These are phyloP conservation scores for Drosophila mayri DNA, from an alignment of 1,140 invertebrate genomes.

Conservation along the genomic window DNA sequence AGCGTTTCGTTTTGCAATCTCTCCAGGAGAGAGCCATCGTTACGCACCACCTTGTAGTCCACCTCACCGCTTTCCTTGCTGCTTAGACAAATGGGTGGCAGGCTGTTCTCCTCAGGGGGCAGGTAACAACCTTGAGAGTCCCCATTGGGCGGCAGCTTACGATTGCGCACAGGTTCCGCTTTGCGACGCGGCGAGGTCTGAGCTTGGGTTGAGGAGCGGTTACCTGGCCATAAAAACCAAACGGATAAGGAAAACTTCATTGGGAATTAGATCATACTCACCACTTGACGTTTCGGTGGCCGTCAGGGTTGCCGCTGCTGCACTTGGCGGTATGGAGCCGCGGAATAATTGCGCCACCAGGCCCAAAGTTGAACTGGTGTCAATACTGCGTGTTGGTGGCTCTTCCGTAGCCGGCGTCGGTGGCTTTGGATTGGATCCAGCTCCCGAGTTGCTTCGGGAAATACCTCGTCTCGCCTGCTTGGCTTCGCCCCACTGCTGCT, in stretches of 20 bases:
- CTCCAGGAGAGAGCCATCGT: conserved; percentile 86
- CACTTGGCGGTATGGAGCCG: conserved; percentile 76
- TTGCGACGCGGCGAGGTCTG: conserved; percentile 71
- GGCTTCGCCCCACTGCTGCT: conserved; percentile 75
- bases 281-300: conserved; percentile 56
- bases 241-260: too few species aligned
- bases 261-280: too few species aligned
- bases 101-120: conserved; percentile 85
- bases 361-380: conserved; percentile 65
- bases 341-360: conserved; percentile 77
- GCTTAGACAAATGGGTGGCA: conserved; percentile 86
- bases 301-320: conserved; percentile 68
- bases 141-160: conserved; percentile 84
- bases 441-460: conserved; percentile 49
- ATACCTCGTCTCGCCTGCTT: conserved; percentile 72
- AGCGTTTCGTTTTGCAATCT: conserved; percentile 88
- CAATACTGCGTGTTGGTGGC: conserved; percentile 61
- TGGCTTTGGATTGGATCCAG: conserved; percentile 57
- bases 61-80: conserved; percentile 84
- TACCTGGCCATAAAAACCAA: conserved; percentile 13
- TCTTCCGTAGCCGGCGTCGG: conserved; percentile 54
- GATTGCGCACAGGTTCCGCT: conserved; percentile 53
- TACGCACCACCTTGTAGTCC: conserved; percentile 87
- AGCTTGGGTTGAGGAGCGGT: conserved; percentile 37
- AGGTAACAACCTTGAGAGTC: conserved; percentile 87